Base-by-base conservation (phyloP, 2,797 vertebrate genomes). In the Lophotriccus pileatus region DNA sequence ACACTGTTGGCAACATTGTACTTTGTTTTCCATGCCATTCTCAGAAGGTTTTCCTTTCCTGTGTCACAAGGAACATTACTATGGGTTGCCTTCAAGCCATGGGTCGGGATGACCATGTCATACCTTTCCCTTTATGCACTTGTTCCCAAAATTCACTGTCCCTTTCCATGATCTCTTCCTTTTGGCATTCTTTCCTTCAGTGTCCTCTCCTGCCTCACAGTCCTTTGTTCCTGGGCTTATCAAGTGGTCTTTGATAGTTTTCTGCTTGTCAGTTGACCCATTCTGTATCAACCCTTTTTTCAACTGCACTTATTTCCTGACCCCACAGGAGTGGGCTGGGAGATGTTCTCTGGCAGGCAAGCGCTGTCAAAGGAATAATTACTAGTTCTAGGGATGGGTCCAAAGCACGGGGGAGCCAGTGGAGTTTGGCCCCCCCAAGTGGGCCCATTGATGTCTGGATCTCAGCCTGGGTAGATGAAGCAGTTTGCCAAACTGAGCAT, bases 401-500 rank as follows among this genome's bases (percentile, higher is more conserved):
- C 67, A 84, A 85, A 89, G 67, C 67, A 59, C 2, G 9, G 44
- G 58, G 75, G 21, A 93, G 77, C 21, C 73, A 25, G 36, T 73
- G 47, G 50, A 66, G 43, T 75, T 89, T 60, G 53, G 60, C 7
- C 49, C 46, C 24, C 76, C 60, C 19, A 13, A 7, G 6, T 16
- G 34, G n/a, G 32, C 28, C 53, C 9, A 3, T 19, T 3, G 34
- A 44, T 78, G 58, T 77, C 56, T 82, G 84, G 21, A 64, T 69
- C 36, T 88, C 63, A 87, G 80, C 75, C 78, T 70, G 78, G 50
- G 20, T 84, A 30, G 43, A 25, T 55, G 85, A 30, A 93, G 69
- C 37, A 86, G 50, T 91, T 78, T 95, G 87, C 68, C 72, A 91
- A 89, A 46, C 28, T 74, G 85, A 91, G 25, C 43, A 9, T 78